Evolutionary conservation across 2,113 vertebrate species (phyloP).

Genomic region (Polyodon spathula): DNA sequence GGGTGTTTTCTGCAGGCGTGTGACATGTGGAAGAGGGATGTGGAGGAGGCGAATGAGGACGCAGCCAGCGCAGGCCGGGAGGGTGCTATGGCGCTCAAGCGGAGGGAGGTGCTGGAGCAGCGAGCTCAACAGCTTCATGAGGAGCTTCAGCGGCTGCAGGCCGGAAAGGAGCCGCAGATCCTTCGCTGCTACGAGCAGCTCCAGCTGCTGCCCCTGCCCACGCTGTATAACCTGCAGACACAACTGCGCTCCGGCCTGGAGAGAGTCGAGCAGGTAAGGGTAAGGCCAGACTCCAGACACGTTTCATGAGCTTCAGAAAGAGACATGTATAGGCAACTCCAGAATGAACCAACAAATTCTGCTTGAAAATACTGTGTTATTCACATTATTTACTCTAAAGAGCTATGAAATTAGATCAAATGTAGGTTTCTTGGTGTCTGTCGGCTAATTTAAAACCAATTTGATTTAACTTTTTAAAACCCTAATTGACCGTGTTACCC

Average conservation of each 20-base stretch:
- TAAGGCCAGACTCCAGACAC: too few relatives aligned
- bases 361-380: too few relatives aligned
- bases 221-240: conserved; percentile 81
- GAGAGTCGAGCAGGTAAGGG: conserved; percentile 82
- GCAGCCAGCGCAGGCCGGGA: conserved; percentile 71
- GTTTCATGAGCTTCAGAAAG: too few relatives aligned
- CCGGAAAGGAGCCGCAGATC: conserved; percentile 64
- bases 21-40: conserved; percentile 84
- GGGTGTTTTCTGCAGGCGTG: conserved; percentile 59
- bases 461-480: too few relatives aligned
- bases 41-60: conserved; percentile 78
- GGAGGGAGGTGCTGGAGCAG: conserved; percentile 74
- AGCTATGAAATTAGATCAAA: too few relatives aligned
- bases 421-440: too few relatives aligned
- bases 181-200: conserved; percentile 74
- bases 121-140: conserved; percentile 82
- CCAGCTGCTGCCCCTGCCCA: conserved; percentile 75
- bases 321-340: neutral
- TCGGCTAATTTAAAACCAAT: too few relatives aligned
- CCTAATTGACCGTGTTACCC: too few relatives aligned
- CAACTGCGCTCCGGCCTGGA: conserved; percentile 84
- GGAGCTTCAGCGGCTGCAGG: conserved; percentile 75
- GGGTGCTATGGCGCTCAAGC: conserved; percentile 75
- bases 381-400: too few relatives aligned
- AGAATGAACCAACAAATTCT: neutral